phyloP scores from a whole-genome alignment of 1,140 invertebrate genomes.

The Teleogryllus occipitalis region DNA sequence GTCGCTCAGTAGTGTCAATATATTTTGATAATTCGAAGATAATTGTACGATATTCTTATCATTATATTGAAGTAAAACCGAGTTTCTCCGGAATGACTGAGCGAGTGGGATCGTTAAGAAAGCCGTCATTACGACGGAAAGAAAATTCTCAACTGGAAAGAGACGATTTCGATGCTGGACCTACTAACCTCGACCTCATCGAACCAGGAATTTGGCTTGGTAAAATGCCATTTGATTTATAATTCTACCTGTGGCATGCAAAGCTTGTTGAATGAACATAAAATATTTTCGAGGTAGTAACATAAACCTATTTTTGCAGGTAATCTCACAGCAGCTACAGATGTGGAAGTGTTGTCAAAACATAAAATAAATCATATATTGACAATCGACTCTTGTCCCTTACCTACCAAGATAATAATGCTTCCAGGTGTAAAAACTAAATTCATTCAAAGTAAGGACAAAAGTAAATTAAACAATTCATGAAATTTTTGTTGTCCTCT shows the following conservation, averaged over 20 bases:
- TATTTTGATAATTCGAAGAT: too few species aligned
- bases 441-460: conserved; percentile 57
- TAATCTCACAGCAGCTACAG: conserved; percentile 68
- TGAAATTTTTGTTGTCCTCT: too few species aligned
- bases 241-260: conserved; percentile 11
- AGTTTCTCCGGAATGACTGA: conserved; percentile 30
- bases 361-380: conserved; percentile 65
- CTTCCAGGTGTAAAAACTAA: conserved; percentile 56
- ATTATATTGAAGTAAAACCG: too few species aligned
- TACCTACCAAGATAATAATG: conserved; percentile 61
- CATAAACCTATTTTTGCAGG: conserved; percentile 38
- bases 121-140: conserved; percentile 15
- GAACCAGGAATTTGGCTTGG: conserved; percentile 62
- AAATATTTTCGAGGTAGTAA: not conserved
- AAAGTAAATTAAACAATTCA: too few species aligned
- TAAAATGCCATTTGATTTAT: conserved; percentile 28
- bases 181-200: conserved; percentile 56
- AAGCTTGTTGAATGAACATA: too few species aligned
- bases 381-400: conserved; percentile 71
- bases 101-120: not conserved
- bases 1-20: too few species aligned
- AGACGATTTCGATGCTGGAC: conserved; percentile 52
- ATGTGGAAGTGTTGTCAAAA: conserved; percentile 54
- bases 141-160: conserved; percentile 25
- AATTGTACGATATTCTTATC: too few species aligned